Conservation (phyloP, 2,797 vertebrate genomes). For the Tinamus major region DNA sequence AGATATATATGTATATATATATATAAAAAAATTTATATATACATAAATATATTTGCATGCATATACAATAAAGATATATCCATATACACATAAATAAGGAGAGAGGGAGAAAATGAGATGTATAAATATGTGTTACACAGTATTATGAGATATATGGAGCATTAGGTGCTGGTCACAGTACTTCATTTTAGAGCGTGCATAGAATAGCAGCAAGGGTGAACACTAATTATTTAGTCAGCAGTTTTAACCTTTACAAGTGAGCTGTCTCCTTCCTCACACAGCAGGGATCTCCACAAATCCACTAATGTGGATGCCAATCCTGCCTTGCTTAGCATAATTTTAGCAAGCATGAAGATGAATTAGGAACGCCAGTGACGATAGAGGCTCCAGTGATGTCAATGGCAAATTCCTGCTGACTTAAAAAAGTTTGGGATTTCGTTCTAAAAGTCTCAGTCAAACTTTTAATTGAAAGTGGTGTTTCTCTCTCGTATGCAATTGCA, state of each 20-base stretch:
- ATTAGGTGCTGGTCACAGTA: rapidly evolving
- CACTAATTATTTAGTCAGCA: not conserved
- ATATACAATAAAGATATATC: too few relatives aligned
- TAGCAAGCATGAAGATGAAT: rapidly evolving
- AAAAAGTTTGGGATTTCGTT: not conserved
- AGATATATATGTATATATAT: too few relatives aligned
- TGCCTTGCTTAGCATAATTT: not conserved
- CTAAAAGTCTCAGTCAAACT: not conserved
- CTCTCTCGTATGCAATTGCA: not conserved
- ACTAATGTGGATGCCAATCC: not conserved
- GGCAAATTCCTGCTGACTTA: not conserved
- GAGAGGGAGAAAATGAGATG: not conserved
- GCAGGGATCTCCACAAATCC: not conserved
- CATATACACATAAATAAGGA: too few relatives aligned
- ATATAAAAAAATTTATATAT: too few relatives aligned
- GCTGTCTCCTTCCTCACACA: not conserved
- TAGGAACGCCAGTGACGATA: not conserved
- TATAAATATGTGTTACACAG: not conserved
- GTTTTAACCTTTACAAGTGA: not conserved
- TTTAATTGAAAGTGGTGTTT: not conserved
- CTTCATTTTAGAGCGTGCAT: not conserved
- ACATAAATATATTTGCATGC: too few relatives aligned
- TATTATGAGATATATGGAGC: not conserved
- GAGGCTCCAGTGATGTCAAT: not conserved
- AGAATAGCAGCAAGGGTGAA: not conserved